Percentiles rank a stretch among this genome's conserved stretches.
These are phyloP conservation scores for Botrylloides violaceus DNA, from an alignment of 23 tunicate species.

Conservation along the genomic window DNA sequence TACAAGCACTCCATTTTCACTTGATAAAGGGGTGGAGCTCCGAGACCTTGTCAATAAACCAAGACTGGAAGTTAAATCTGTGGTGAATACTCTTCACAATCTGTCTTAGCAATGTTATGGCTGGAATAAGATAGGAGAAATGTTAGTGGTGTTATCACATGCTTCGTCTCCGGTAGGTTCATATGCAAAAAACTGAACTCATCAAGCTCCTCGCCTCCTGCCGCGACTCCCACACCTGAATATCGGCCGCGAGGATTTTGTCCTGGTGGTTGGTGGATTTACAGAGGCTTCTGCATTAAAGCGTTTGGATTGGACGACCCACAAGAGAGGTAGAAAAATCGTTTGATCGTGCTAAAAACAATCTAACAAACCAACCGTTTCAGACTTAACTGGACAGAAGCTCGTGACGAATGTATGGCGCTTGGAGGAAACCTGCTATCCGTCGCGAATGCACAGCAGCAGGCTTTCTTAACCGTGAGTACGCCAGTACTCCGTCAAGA, in stretches of 20 bases:
- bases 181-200: slow-evolving; percentile 59
- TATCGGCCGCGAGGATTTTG: slow-evolving; percentile 79
- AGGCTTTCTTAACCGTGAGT: slow-evolving; percentile 74
- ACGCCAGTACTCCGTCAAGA: background rate
- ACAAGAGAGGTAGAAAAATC: background rate
- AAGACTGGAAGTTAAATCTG: too few relatives aligned
- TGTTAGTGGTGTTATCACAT: too few relatives aligned
- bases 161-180: slow-evolving; percentile 31
- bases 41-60: too few relatives aligned
- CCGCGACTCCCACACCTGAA: slow-evolving; percentile 31
- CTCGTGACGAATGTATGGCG: slow-evolving; percentile 90
- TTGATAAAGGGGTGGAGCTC: too few relatives aligned
- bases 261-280: slow-evolving; percentile 77
- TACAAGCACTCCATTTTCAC: too few relatives aligned
- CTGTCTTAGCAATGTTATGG: too few relatives aligned
- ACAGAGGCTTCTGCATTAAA: slow-evolving; percentile 74
- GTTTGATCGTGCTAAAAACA: background rate
- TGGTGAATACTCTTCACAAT: too few relatives aligned
- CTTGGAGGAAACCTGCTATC: slow-evolving; percentile 80
- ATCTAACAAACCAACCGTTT: background rate
- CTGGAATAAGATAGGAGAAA: too few relatives aligned
- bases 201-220: slow-evolving; percentile 1
- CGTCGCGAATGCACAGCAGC: slow-evolving; percentile 75
- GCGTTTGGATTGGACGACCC: slow-evolving; percentile 33
- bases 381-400: slow-evolving; percentile 89